Evolutionary conservation across 2,888 invertebrate species (phyloP).

Genomic region (Drepana falcataria): DNA sequence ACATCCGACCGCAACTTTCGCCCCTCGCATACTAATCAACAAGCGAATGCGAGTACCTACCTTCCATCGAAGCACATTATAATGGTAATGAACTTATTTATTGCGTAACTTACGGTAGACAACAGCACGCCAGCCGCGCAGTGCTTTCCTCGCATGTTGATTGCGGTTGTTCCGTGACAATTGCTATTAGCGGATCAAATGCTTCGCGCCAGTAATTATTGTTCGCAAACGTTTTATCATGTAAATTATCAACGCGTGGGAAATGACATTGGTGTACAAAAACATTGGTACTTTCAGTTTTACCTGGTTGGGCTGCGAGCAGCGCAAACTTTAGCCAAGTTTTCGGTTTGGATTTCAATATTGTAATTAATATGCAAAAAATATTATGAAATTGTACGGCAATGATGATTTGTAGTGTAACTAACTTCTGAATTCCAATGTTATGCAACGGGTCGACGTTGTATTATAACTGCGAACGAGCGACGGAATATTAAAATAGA

Average conservation of each 20-base stretch:
- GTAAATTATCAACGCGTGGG: conserved; percentile 31
- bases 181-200: neutral
- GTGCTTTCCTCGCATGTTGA: neutral
- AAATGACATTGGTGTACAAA: conserved; percentile 30
- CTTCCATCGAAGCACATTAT: conserved; percentile 1
- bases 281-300: neutral
- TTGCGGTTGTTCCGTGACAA: neutral
- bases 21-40: conserved; percentile 17
- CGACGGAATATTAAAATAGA: conserved; percentile 1
- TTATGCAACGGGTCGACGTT: neutral
- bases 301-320: neutral
- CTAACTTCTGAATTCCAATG: neutral
- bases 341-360: neutral
- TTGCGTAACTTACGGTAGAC: conserved; percentile 1
- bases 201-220: conserved; percentile 3
- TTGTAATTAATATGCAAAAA: no score
- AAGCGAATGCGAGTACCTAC: conserved; percentile 14
- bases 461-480: neutral
- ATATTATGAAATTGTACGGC: no score
- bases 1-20: conserved; percentile 31
- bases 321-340: neutral
- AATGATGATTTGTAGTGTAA: no score
- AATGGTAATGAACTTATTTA: conserved; percentile 5
- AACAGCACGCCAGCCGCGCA: neutral
- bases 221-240: conserved; percentile 18